A percentile compares a stretch with the other conserved stretches of the same genome.
Evolutionary conservation across 2,113 vertebrate species (phyloP).

Genomic region (Tamias sibiricus): DNA sequence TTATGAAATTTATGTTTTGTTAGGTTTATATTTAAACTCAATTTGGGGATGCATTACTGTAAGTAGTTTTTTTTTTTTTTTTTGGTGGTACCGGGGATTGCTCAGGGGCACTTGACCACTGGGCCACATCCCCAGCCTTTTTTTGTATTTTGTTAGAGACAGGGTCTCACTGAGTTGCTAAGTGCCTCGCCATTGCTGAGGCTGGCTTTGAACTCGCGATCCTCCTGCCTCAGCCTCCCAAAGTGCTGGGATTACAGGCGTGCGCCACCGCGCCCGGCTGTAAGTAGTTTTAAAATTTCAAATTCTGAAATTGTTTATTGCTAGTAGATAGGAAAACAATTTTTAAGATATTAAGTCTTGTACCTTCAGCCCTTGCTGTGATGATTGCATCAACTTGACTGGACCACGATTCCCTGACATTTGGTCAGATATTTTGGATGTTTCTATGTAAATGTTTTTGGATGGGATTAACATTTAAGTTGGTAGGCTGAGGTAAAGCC

Average conservation of each 20-base stretch:
- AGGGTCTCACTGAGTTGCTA: no score
- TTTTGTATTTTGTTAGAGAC: no score
- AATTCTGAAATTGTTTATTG: neutral
- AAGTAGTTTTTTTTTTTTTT: no score
- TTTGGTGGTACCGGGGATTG: no score
- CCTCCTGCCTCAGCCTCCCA: no score
- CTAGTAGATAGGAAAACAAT: neutral
- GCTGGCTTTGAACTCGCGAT: no score
- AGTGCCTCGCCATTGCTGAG: no score
- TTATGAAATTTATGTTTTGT: no score
- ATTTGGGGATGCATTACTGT: neutral
- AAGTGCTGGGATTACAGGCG: no score
- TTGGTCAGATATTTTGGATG: neutral
- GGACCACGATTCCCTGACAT: neutral
- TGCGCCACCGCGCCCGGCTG: no score
- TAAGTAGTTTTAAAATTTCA: neutral
- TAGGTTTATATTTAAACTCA: neutral
- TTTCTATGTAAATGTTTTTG: neutral
- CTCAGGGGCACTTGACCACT: no score
- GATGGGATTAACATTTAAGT: neutral
- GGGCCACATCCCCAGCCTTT: no score
- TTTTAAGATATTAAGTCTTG: neutral
- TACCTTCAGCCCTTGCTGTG: neutral
- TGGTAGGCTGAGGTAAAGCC: neutral
- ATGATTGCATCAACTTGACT: neutral